Evolutionary conservation across 2,113 vertebrate species (phyloP).

Genomic region (Dasyornis broadbenti): DNA sequence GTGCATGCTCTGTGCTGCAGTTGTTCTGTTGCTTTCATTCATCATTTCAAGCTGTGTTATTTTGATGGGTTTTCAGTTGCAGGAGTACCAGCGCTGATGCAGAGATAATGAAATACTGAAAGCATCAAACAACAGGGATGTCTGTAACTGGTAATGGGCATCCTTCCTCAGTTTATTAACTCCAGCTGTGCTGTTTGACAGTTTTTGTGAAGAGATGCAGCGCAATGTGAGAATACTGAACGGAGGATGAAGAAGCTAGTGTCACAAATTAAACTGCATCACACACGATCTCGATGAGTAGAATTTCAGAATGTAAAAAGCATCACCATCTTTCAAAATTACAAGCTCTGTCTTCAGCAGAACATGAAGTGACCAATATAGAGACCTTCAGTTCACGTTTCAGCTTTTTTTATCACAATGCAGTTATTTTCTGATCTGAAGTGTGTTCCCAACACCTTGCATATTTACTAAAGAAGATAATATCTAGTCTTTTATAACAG

Average conservation of each 20-base stretch:
- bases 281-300: not conserved
- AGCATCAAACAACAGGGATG: constrained; percentile 66
- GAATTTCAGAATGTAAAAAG: constrained; percentile 19
- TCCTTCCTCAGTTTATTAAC: constrained; percentile 76
- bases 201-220: constrained; percentile 54
- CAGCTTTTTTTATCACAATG: not conserved
- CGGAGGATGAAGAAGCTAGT: constrained; percentile 40
- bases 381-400: not conserved
- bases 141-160: constrained; percentile 74
- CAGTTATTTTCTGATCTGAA: not conserved
- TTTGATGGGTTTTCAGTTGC: constrained; percentile 75
- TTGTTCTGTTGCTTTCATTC: constrained; percentile 70
- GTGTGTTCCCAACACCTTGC: not conserved
- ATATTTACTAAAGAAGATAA: not conserved
- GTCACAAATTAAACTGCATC: constrained; percentile 44
- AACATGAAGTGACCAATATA: not conserved
- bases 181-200: constrained; percentile 75
- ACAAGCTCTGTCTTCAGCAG: not conserved
- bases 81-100: constrained; percentile 68
- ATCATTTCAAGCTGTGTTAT: constrained; percentile 78
- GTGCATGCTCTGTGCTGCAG: constrained; percentile 34
- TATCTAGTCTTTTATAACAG: not conserved
- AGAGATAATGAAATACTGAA: constrained; percentile 80
- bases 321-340: not conserved
- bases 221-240: constrained; percentile 52